Evolutionary conservation across 53 echinoderm and acorn worm species (phyloP).

Genomic region (Apostichopus leukothele): DNA sequence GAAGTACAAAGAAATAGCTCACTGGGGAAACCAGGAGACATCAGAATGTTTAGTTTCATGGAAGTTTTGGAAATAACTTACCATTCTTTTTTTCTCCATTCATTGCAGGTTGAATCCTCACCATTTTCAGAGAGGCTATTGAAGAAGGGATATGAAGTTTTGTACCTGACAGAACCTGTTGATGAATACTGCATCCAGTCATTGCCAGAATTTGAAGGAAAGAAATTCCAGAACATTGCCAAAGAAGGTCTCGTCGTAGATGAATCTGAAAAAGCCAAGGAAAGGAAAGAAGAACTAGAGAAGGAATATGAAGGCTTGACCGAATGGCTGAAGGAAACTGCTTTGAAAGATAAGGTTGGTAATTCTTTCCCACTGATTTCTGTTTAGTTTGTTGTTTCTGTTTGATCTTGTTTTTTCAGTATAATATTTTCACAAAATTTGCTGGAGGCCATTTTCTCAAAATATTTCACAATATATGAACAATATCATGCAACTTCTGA

Average conservation of each 20-base stretch:
- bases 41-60: too few species aligned
- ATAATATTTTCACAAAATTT: too few species aligned
- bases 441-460: too few species aligned
- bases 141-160: conserved; percentile 93
- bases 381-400: too few species aligned
- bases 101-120: conserved; percentile 79
- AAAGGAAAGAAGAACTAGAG: conserved; percentile 77
- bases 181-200: conserved; percentile 99
- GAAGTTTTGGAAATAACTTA: too few species aligned
- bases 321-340: conserved; percentile 89
- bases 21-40: too few species aligned
- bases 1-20: too few species aligned
- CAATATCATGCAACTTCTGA: too few species aligned
- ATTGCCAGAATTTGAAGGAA: conserved; percentile 96
- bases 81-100: not conserved
- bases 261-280: conserved; percentile 86
- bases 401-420: too few species aligned
- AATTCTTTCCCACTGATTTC: too few species aligned
- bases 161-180: conserved; percentile 96
- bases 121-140: conserved; percentile 89
- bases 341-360: conserved; percentile 81
- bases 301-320: conserved; percentile 87
- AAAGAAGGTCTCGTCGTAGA: conserved; percentile 91
- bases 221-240: conserved; percentile 99
- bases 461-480: too few species aligned